Evolutionary conservation across 1,140 invertebrate species (phyloP).

Genomic region (Cotesia typhae): DNA sequence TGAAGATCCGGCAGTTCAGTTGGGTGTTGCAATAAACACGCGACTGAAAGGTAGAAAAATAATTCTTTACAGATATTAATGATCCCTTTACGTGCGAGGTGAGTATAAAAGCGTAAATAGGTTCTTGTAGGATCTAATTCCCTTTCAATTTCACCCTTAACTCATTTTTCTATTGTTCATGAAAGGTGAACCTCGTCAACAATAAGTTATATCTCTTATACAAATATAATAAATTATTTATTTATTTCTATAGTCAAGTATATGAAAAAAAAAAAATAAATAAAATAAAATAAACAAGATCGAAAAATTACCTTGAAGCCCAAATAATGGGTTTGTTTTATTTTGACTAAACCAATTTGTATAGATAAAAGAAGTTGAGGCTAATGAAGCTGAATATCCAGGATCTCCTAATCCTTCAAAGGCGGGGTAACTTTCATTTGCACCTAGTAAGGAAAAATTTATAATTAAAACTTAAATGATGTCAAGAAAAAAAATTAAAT

Average conservation of each 20-base stretch:
- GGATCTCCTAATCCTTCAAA: constrained; percentile 11
- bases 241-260: too few relatives aligned
- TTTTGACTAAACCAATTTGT: constrained; percentile 63
- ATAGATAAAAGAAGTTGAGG: constrained; percentile 63
- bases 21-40: background rate
- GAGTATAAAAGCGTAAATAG: constrained; percentile 47
- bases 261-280: background rate
- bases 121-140: constrained; percentile 56
- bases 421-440: background rate
- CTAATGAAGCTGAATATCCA: constrained; percentile 56
- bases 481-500: too few relatives aligned
- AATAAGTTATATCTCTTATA: constrained; percentile 27
- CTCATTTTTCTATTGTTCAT: constrained; percentile 47
- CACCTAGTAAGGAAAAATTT: too few relatives aligned
- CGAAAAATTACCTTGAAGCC: constrained; percentile 59
- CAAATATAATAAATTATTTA: background rate
- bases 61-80: constrained; percentile 41
- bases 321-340: constrained; percentile 63
- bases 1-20: too few relatives aligned
- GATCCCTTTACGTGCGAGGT: constrained; percentile 51
- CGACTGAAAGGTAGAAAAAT: constrained; percentile 23
- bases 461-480: too few relatives aligned
- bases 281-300: background rate
- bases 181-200: constrained; percentile 46
- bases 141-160: constrained; percentile 43